Evolutionary conservation across 2,113 vertebrate genomes (phyloP).

Genomic region (Cettia cetti): DNA sequence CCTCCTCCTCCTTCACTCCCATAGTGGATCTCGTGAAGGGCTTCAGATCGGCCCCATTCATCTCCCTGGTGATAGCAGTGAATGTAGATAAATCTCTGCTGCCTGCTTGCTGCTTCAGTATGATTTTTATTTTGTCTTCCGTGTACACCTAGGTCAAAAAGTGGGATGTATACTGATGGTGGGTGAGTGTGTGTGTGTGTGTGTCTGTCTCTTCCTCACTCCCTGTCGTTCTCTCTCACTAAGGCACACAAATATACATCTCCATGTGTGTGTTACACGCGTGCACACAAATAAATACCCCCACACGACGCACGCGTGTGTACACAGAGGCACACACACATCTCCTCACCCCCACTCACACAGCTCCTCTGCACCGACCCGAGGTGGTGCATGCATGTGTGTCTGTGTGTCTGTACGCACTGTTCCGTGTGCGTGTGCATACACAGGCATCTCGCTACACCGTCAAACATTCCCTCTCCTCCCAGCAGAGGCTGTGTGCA

Average conservation of each 20-base stretch:
- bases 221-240: background rate
- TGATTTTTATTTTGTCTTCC: conserved; percentile 78
- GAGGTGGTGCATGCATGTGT: background rate
- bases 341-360: background rate
- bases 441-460: conserved; percentile 42
- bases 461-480: conserved; percentile 64
- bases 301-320: background rate
- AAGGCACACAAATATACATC: background rate
- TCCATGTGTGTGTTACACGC: background rate
- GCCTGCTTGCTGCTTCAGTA: conserved; percentile 78
- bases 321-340: background rate
- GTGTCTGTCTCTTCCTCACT: background rate
- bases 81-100: conserved; percentile 86
- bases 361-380: background rate
- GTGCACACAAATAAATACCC: background rate
- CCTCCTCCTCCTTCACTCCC: conserved; percentile 81
- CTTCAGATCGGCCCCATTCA: conserved; percentile 83
- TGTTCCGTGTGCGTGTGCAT: conserved; percentile 14
- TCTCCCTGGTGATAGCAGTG: conserved; percentile 86
- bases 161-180: conserved; percentile 47
- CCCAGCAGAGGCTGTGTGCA: conserved; percentile 70
- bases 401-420: conserved; percentile 22
- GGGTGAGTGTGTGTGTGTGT: conserved; percentile 17
- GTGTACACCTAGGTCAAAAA: conserved; percentile 77
- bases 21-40: conserved; percentile 81